Percentiles rank a stretch among this genome's conserved stretches.
Conservation (phyloP, 1,140 invertebrate species). For the Popillia japonica region DNA sequence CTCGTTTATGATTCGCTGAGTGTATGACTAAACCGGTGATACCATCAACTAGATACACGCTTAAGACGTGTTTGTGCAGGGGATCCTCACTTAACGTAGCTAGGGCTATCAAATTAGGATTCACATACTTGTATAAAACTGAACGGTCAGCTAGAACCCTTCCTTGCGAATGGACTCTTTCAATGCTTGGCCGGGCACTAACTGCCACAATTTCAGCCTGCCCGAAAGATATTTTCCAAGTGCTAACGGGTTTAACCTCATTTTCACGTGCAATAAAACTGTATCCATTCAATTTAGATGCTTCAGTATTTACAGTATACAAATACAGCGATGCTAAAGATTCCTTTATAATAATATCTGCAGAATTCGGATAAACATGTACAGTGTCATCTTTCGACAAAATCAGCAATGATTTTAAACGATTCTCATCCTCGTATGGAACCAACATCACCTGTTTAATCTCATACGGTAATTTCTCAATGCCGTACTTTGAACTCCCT, state of each 20-base stretch:
- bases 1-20: slow-evolving; percentile 79
- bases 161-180: slow-evolving; percentile 95
- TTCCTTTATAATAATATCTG: slow-evolving; percentile 60
- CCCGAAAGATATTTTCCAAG: slow-evolving; percentile 78
- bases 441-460: slow-evolving; percentile 80
- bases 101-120: slow-evolving; percentile 94
- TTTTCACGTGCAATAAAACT: slow-evolving; percentile 60
- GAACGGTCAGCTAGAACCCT: slow-evolving; percentile 93
- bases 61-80: slow-evolving; percentile 74
- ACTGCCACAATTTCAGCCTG: slow-evolving; percentile 75
- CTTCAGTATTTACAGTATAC: slow-evolving; percentile 60
- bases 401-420: slow-evolving; percentile 80
- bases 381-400: slow-evolving; percentile 77
- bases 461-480: slow-evolving; percentile 71
- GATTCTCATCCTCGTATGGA: slow-evolving; percentile 73
- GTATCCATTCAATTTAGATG: slow-evolving; percentile 75
- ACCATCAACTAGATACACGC: slow-evolving; percentile 83
- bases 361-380: slow-evolving; percentile 72
- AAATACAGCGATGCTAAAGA: slow-evolving; percentile 72
- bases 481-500: slow-evolving; percentile 69
- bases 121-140: slow-evolving; percentile 98
- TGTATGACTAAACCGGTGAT: slow-evolving; percentile 84
- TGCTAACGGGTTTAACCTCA: slow-evolving; percentile 57
- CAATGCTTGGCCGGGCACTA: slow-evolving; percentile 75
- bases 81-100: slow-evolving; percentile 81